A percentile compares a stretch with the other conserved stretches of the same genome.
Evolutionary conservation across 2,113 vertebrate genomes (phyloP).

Genomic region (Prionailurus viverrinus): DNA sequence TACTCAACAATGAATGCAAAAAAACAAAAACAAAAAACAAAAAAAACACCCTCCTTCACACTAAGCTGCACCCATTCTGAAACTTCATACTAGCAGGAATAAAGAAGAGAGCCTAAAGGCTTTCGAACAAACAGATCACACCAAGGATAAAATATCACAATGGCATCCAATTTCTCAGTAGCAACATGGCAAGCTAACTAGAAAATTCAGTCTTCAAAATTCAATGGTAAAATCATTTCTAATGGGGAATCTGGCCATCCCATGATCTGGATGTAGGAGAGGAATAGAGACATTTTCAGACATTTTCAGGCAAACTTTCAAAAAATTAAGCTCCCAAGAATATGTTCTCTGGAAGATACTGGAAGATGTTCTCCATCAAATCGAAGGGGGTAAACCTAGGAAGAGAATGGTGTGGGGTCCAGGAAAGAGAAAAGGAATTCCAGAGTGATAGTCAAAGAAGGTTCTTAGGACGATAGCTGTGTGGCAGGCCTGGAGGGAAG

Average conservation of each 20-base stretch:
- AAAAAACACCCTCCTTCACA: background rate
- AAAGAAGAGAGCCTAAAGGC: background rate
- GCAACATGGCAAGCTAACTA: background rate
- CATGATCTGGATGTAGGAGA: background rate
- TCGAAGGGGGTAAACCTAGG: background rate
- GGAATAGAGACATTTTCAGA: background rate
- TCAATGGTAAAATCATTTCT: background rate
- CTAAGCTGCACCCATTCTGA: background rate
- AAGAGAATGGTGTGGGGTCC: background rate
- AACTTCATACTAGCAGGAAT: background rate
- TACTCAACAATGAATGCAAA: background rate
- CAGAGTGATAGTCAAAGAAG: background rate
- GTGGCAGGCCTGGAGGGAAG: background rate
- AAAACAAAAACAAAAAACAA: too few species aligned
- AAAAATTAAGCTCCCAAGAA: background rate
- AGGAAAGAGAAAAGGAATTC: background rate
- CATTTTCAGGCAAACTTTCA: conserved; percentile 20
- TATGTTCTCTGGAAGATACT: background rate
- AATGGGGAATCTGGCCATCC: background rate
- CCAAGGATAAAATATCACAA: background rate
- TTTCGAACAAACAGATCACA: background rate
- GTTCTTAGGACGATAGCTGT: background rate
- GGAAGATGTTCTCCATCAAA: background rate
- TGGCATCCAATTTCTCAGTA: background rate
- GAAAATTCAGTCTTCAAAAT: background rate